Evolutionary conservation across 2,888 invertebrate species (phyloP), one percentile per base, ranked within the genome.

Genomic region (Molanna angustata): DNA sequence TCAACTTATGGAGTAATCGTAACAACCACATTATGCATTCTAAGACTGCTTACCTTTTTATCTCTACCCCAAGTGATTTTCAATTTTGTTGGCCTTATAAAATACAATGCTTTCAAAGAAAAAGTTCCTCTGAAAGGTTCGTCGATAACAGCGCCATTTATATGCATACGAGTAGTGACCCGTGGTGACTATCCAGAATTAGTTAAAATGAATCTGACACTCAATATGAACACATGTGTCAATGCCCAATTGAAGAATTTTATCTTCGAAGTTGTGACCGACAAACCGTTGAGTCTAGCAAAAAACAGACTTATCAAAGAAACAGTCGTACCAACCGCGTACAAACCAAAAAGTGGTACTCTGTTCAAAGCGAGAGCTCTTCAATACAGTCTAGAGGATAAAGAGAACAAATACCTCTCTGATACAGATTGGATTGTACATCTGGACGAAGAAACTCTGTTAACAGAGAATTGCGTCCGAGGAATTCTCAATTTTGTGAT

Each of bases 401-500:
- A 85, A 65, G 88, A 95, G 1, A 96, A 94, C 70, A 77, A 82
- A 61, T 78, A 80, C 62, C 70, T 95, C 43, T 85, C 85, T 47
- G 94, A 94, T 65, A 86, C 84, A 60, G 95, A 96, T 68, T 97
- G 95, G 95, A 88, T 97, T 65, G 93, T 94, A n/a, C 97, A 97
- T 74, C 76, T 97, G 56, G 97, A 97, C 71, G 97, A 97, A 73
- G 97, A 97, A 70, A 97, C 97, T 0, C 74, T 97, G 48, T 74
- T 97, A 20, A 96, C 96, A 4, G 93, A 93, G 66, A 94, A 95
- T 69, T 88, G 92, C 37, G 85, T 95, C 44, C 79, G 86, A 48
- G 94, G 94, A 9, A 88, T 97, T 64, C 75, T 97, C 33, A 97
- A 97, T 69, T 97, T 97, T 79, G 93, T 94, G 17, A 77, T 88